Evolutionary conservation across 1,140 invertebrate genomes (phyloP).

Genomic region (Calycopis cecrops): DNA sequence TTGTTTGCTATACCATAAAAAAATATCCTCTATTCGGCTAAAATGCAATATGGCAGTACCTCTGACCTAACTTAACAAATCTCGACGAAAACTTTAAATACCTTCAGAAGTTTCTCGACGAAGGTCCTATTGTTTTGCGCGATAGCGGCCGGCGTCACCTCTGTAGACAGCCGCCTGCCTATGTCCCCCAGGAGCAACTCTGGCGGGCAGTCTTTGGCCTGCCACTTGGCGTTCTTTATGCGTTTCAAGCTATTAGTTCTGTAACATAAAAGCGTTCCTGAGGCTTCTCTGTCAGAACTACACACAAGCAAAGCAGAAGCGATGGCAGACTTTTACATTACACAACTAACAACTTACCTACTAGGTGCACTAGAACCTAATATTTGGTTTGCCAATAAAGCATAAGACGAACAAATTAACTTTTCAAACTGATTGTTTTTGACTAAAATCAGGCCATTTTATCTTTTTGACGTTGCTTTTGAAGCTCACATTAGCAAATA

Average conservation of each 20-base stretch:
- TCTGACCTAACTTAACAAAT: no score
- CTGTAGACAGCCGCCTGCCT: constrained; percentile 65
- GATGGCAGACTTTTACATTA: constrained; percentile 24
- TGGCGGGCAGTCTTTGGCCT: constrained; percentile 76
- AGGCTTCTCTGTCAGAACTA: constrained; percentile 13
- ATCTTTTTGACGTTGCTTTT: no score
- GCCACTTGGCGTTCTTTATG: constrained; percentile 78
- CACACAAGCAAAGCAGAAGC: constrained; percentile 21
- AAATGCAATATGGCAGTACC: no score
- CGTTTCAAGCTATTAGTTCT: constrained; percentile 78
- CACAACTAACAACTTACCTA: constrained; percentile 24
- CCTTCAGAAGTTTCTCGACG: constrained; percentile 96
- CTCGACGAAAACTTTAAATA: constrained; percentile 63
- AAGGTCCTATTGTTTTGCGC: constrained; percentile 99
- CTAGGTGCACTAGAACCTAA: not conserved
- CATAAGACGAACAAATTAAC: no score
- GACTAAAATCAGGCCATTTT: no score
- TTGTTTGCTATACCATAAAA: no score
- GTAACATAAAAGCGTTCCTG: constrained; percentile 36
- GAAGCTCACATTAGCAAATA: no score
- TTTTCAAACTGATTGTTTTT: no score
- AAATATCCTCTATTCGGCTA: no score
- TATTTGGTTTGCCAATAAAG: no score
- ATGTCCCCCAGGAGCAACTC: constrained; percentile 68
- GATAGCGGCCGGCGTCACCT: constrained; percentile 88